Evolutionary conservation across 2,113 vertebrate genomes (phyloP).

Genomic region (Azemiops feae): DNA sequence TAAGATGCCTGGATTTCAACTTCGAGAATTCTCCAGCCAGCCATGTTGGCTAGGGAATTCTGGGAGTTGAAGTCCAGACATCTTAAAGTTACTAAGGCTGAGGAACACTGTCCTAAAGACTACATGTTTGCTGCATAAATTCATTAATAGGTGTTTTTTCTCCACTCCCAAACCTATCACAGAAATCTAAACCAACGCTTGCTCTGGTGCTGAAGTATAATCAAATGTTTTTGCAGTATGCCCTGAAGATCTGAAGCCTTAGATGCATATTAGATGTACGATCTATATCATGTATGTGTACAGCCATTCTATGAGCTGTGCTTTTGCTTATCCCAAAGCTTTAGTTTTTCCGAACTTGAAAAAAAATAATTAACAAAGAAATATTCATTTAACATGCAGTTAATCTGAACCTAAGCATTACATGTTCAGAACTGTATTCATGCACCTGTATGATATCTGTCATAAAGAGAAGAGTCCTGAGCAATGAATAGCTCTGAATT

Average conservation of each 20-base stretch:
- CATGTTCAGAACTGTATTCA: not conserved
- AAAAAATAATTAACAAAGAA: not conserved
- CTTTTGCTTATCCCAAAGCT: not conserved
- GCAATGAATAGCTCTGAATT: not conserved
- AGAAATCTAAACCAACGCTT: not conserved
- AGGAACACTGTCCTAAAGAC: not conserved
- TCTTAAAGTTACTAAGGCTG: not conserved
- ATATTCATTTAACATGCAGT: not conserved
- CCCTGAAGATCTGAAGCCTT: not conserved
- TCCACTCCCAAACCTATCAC: not conserved
- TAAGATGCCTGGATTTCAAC: not conserved
- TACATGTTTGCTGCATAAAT: not conserved
- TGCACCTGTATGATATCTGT: not conserved
- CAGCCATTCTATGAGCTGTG: not conserved
- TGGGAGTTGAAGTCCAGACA: not conserved
- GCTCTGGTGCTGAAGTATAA: not conserved
- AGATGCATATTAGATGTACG: not conserved
- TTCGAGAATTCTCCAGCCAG: no score
- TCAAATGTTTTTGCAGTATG: not conserved
- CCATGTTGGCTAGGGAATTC: not conserved
- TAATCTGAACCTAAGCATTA: not conserved
- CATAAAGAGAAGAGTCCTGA: not conserved
- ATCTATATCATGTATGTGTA: not conserved
- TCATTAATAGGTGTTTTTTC: not conserved
- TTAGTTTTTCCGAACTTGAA: not conserved